Evolutionary conservation across 2,888 invertebrate species (phyloP), one percentile per base, ranked within the genome.

Genomic region (Lysandra coridon): DNA sequence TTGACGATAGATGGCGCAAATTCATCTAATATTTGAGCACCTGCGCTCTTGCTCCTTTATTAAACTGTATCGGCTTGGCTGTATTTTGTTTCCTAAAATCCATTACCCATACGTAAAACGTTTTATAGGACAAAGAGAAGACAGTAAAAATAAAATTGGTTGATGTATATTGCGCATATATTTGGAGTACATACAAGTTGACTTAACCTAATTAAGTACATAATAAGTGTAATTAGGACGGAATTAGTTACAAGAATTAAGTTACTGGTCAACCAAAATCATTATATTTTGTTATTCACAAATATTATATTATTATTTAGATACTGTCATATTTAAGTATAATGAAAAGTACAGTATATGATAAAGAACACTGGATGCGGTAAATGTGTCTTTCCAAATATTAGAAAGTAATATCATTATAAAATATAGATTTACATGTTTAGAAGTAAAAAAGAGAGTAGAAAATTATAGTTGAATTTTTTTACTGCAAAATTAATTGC

Each of bases 161-260:
- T 64, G 3, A 30, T 64, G 64, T 64, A 64, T 64, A 30, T 64
- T 64, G 30, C 64, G 64, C 30, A 64, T 64, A 30, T 64, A 12
- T 64, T 64, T 64, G 30, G 64, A 64, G 23, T 64, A 30, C n/a
- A 62, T 74, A 74, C 40, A 49, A 49, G 49, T 53, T n/a, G 75
- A 23, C 75, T 53, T 75, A 75, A 30, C 75, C 30, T 49, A 75
- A 53, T 75, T 75, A 75, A 75, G 75, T 75, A 75, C 75, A 49
- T 75, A 49, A 74, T 40, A 74, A n/a, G 64, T 64, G 23, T 64
- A 30, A 64, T 64, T 53, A 75, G 75, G 75, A 75, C 75, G 75
- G 75, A 75, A 75, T 53, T 53, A 75, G 49, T 75, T 75, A 30
- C 30, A 53, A 53, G 12, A 64, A 10, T 64, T 30, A 64, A 64